A percentile compares a stretch with the other conserved stretches of the same genome.
phyloP scores from a whole-genome alignment of 2,888 invertebrate genomes.

The Apamea crenata region DNA sequence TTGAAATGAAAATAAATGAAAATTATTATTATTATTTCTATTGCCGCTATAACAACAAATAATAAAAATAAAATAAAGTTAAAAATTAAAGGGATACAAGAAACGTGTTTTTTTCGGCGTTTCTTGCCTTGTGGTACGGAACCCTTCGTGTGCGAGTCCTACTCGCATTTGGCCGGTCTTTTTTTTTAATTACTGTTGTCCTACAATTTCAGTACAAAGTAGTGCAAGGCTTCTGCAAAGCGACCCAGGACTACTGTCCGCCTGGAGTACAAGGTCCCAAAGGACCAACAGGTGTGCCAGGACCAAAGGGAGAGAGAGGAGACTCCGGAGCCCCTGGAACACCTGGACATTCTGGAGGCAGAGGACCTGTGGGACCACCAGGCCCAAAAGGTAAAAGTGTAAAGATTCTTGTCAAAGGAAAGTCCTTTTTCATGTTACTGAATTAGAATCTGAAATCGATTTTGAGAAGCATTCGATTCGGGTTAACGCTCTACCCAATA shows the following conservation, averaged over 20 bases:
- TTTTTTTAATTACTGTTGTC: background rate
- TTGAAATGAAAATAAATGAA: too few species aligned
- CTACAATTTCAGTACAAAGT: slow-evolving; percentile 93
- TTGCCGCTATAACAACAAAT: background rate
- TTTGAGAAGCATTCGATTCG: background rate
- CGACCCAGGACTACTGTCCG: slow-evolving; percentile 95
- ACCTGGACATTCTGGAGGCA: slow-evolving; percentile 93
- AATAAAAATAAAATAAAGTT: background rate
- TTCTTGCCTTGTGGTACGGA: background rate
- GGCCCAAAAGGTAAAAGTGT: slow-evolving; percentile 89
- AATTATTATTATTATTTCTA: too few species aligned
- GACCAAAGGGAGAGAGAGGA: slow-evolving; percentile 92
- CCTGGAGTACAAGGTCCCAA: slow-evolving; percentile 92
- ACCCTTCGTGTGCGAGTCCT: too few species aligned
- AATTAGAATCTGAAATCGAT: background rate
- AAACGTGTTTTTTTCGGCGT: background rate
- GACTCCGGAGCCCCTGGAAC: slow-evolving; percentile 92
- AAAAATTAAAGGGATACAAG: background rate
- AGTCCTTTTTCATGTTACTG: too few species aligned
- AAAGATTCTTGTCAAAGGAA: background rate
- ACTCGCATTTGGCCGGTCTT: too few species aligned
- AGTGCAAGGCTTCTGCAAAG: slow-evolving; percentile 95
- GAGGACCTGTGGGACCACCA: slow-evolving; percentile 91
- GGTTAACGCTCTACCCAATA: background rate
- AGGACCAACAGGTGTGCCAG: slow-evolving; percentile 90